Base-by-base conservation (phyloP, 2,888 invertebrate species). In the Aleiodes testaceus region DNA sequence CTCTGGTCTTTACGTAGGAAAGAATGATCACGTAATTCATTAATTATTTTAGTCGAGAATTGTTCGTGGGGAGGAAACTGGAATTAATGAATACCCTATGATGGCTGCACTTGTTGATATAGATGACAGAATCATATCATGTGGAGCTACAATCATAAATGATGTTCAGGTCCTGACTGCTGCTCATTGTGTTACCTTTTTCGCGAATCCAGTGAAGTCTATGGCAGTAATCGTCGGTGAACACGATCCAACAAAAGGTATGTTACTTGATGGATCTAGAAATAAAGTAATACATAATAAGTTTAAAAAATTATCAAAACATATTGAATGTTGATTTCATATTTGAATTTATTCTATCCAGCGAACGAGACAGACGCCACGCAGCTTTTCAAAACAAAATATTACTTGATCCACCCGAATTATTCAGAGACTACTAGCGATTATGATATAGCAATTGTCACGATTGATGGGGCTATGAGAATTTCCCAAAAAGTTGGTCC, bases 401-500 rank as follows among this genome's bases (percentile, higher is more conserved):
- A 73, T 70, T 0, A 6, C 11, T 1, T 6, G 3, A 11, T 36
- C 11, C 7, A 36, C 9, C 11, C 36, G 4, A 36, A 36, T 36
- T 36, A 36, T 36, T 3, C 7, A 9, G 2, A 2, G 9, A 6
- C 4, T 9, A 6, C 6, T 9, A 36, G 11, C 7, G 36, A 36
- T 36, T 36, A 36, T 11, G 36, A 36, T 36, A 36, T 36, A 9
- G 36, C 6, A 36, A 36, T 93, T 0, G 66, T 92, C 1, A 81
- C 76, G 47, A 81, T 89, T 0, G 36, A 20, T 0, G 71, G 67
- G 0, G 4, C 44, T 0, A 91, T 93, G 0, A 12, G 3, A 9
- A 92, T 89, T 79, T 90, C 84, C 65, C 81, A 87, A 0, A 82
- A 84, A 50, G 91, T 93, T 1, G 91, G 91, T 0, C 92, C 93